Conservation (phyloP, 2,888 invertebrate genomes). For the Latrodectus elegans region DNA sequence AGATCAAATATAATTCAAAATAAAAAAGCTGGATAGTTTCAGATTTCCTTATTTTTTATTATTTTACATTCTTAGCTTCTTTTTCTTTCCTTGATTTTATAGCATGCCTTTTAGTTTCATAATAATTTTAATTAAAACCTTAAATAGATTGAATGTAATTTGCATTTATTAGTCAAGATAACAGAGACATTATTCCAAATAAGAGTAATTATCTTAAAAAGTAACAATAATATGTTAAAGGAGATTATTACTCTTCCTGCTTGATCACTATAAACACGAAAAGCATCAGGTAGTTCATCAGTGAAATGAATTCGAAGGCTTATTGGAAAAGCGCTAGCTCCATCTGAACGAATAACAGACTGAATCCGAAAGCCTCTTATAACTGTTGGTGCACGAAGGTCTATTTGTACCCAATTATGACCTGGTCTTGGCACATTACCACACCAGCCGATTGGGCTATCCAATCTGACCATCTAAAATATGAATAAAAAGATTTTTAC, state of each 20-base stretch:
- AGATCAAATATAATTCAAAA: too few relatives aligned
- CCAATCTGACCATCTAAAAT: slow-evolving; percentile 85
- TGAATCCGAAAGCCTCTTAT: slow-evolving; percentile 92
- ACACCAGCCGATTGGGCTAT: slow-evolving; percentile 89
- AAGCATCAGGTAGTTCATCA: slow-evolving; percentile 89
- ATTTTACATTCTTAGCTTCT: too few relatives aligned
- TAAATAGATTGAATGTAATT: too few relatives aligned
- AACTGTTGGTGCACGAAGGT: slow-evolving; percentile 90
- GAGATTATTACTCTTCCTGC: slow-evolving; percentile 80
- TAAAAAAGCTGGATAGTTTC: too few relatives aligned
- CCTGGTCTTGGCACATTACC: slow-evolving; percentile 89
- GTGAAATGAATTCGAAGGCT: slow-evolving; percentile 91
- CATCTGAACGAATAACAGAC: slow-evolving; percentile 80
- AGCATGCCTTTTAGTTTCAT: too few relatives aligned
- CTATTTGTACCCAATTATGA: slow-evolving; percentile 88
- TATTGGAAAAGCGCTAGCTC: slow-evolving; percentile 87
- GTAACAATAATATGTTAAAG: too few relatives aligned
- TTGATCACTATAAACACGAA: slow-evolving; percentile 93
- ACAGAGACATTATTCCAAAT: too few relatives aligned
- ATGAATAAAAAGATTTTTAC: not conserved
- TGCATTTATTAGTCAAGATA: too few relatives aligned
- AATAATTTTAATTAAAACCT: too few relatives aligned
- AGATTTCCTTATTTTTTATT: too few relatives aligned
- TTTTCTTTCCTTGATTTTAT: too few relatives aligned
- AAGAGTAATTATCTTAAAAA: too few relatives aligned